Conservation (phyloP, 2,797 vertebrate genomes). For the Oreonectes daqikongensis region DNA sequence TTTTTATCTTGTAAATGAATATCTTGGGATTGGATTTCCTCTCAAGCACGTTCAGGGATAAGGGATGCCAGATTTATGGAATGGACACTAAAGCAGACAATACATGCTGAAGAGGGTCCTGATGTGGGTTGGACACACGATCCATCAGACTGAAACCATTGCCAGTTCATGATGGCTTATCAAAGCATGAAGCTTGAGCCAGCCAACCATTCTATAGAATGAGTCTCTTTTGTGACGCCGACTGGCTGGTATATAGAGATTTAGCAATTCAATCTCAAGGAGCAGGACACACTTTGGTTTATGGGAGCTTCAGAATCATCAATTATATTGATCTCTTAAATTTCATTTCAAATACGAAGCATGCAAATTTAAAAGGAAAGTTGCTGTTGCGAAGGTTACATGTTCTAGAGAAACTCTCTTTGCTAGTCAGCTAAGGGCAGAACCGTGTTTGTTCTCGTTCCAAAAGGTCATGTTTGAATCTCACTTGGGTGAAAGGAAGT, state of each 20-base stretch:
- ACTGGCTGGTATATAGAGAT: constrained; percentile 4
- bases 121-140: constrained; percentile 2
- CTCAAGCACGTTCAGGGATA: constrained; percentile 31
- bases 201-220: constrained; percentile 49
- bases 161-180: constrained; percentile 68
- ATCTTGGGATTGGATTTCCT: constrained; percentile 59
- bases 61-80: constrained; percentile 37
- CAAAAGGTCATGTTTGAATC: constrained; percentile 14
- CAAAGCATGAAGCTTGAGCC: constrained; percentile 55
- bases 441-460: neutral
- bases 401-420: neutral
- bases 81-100: constrained; percentile 57
- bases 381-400: neutral
- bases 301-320: neutral
- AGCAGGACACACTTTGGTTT: neutral
- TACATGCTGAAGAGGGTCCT: constrained; percentile 5
- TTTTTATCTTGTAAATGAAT: constrained; percentile 52
- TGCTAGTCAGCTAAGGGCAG: neutral
- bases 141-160: constrained; percentile 58
- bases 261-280: constrained; percentile 1
- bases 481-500: constrained; percentile 1
- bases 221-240: constrained; percentile 45
- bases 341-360: neutral
- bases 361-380: neutral
- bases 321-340: neutral